Evolutionary conservation across 2,888 invertebrate species (phyloP).

Genomic region (Brachyopa scutellaris): DNA sequence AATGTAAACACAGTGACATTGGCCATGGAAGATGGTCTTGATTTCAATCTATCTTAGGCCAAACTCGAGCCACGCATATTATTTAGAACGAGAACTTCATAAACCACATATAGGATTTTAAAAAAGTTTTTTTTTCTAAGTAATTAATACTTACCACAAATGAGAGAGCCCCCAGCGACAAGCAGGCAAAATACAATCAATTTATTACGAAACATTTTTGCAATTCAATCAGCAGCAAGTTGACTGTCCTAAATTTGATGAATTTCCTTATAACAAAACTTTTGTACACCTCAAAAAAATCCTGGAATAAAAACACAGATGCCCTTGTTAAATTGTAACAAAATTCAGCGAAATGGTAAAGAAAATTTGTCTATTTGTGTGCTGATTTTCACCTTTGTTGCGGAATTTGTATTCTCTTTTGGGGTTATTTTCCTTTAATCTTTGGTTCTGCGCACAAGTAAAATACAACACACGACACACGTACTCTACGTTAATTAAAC

Average conservation of each 20-base stretch:
- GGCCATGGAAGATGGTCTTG: background rate
- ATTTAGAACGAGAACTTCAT: no score
- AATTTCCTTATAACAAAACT: background rate
- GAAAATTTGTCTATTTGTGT: background rate
- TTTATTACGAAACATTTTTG: slow-evolving; percentile 67
- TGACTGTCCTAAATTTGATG: background rate
- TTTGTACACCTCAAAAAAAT: no score
- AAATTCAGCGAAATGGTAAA: background rate
- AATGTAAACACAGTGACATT: slow-evolving; percentile 33
- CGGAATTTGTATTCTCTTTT: slow-evolving; percentile 49
- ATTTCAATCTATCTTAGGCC: no score
- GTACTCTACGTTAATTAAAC: slow-evolving; percentile 14
- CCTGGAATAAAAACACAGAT: slow-evolving; percentile 25
- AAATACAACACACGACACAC: slow-evolving; percentile 6
- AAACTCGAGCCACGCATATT: no score
- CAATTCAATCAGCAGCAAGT: no score
- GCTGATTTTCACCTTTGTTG: slow-evolving; percentile 45
- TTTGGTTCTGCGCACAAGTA: slow-evolving; percentile 55
- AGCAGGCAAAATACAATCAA: slow-evolving; percentile 61
- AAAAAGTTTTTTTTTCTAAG: background rate
- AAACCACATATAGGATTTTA: no score
- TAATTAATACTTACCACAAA: slow-evolving; percentile 54
- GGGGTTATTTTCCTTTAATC: background rate
- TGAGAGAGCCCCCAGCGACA: slow-evolving; percentile 58
- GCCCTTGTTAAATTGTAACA: slow-evolving; percentile 5